These are phyloP conservation scores for Malaclemys terrapin DNA, from an alignment of 2,113 vertebrate genomes.

Conservation along the genomic window DNA sequence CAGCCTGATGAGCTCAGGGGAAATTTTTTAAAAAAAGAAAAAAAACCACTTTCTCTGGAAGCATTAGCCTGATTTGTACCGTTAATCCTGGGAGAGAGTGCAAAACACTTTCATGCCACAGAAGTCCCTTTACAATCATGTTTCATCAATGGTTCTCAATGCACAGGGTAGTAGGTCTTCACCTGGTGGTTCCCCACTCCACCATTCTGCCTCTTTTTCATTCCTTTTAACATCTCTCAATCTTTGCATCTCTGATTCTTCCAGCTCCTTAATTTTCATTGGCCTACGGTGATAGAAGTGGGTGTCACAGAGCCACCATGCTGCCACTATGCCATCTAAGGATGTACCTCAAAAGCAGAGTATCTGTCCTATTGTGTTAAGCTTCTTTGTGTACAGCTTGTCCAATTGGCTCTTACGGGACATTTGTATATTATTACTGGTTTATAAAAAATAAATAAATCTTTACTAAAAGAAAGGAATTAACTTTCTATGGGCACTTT, in stretches of 20 bases:
- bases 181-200: background rate
- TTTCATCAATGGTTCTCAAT: background rate
- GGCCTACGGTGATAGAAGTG: fast-evolving
- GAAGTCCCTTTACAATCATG: background rate
- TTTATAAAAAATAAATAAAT: background rate
- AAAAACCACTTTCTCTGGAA: too few relatives aligned
- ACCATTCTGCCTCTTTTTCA: background rate
- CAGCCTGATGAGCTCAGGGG: background rate
- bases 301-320: background rate
- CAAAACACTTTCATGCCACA: background rate
- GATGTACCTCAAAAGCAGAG: background rate
- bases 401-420: background rate
- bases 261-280: fast-evolving
- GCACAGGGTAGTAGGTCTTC: background rate
- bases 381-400: background rate
- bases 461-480: background rate
- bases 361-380: background rate
- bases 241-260: background rate
- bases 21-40: too few relatives aligned
- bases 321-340: background rate
- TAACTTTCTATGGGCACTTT: background rate
- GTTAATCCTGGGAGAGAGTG: background rate
- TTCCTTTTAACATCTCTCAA: background rate
- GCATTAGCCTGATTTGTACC: too few relatives aligned
- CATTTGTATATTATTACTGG: background rate